These are phyloP conservation scores for Ataeniobius toweri DNA, from an alignment of 2,797 vertebrate genomes.

Conservation along the genomic window DNA sequence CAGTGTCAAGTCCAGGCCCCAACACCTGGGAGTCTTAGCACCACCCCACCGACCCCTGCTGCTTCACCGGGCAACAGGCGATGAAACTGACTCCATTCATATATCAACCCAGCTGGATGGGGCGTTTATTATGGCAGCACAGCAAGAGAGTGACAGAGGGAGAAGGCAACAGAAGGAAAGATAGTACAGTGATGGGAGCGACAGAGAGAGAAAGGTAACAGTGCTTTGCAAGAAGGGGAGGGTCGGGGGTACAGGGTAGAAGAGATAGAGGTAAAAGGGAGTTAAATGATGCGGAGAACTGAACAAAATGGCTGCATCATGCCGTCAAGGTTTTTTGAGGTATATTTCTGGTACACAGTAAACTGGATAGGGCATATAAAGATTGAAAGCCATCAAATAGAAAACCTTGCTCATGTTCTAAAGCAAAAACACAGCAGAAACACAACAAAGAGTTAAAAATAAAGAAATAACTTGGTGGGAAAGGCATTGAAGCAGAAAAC, in stretches of 20 bases:
- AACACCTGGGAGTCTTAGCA: slow-evolving; percentile 62
- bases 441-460: slow-evolving; percentile 18
- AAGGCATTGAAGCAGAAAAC: slow-evolving; percentile 41
- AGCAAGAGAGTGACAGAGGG: slow-evolving; percentile 69
- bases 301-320: slow-evolving; percentile 29
- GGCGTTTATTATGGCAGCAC: slow-evolving; percentile 74
- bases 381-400: slow-evolving; percentile 28
- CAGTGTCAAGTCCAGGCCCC: slow-evolving; percentile 28
- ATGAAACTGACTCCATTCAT: slow-evolving; percentile 69
- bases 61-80: slow-evolving; percentile 75
- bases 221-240: slow-evolving; percentile 41
- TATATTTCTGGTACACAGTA: slow-evolving; percentile 17
- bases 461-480: slow-evolving; percentile 26
- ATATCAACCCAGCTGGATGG: slow-evolving; percentile 71
- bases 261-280: slow-evolving; percentile 28
- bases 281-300: slow-evolving; percentile 20
- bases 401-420: slow-evolving; percentile 16
- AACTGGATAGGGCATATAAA: slow-evolving; percentile 17
- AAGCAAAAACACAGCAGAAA: slow-evolving; percentile 8
- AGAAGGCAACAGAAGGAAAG: slow-evolving; percentile 65
- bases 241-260: slow-evolving; percentile 11
- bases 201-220: slow-evolving; percentile 44
- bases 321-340: slow-evolving; percentile 38
- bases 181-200: slow-evolving; percentile 49
- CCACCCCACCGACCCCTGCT: slow-evolving; percentile 52